These are phyloP conservation scores for Pachycephala philippinensis DNA, from an alignment of 2,113 vertebrate genomes.

Conservation along the genomic window DNA sequence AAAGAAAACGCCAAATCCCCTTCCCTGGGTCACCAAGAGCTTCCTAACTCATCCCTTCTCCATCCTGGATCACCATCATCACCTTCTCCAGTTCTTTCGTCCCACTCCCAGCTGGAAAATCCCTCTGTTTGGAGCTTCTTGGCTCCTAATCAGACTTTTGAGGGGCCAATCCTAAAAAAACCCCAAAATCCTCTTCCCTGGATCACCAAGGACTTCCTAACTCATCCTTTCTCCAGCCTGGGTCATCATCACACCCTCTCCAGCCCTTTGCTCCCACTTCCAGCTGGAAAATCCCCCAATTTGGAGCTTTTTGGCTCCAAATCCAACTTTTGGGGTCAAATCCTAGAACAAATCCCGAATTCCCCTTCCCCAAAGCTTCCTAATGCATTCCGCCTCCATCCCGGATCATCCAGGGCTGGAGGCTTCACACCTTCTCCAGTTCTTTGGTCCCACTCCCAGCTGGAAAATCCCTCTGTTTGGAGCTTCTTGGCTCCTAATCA, in stretches of 20 bases:
- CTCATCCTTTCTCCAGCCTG: rapidly evolving
- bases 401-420: rapidly evolving
- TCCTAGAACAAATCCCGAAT: neutral
- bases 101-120: rapidly evolving
- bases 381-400: rapidly evolving
- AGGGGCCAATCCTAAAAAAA: neutral
- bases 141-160: too few relatives aligned
- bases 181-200: rapidly evolving
- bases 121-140: neutral
- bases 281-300: rapidly evolving
- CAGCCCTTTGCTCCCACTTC: too few relatives aligned
- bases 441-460: rapidly evolving
- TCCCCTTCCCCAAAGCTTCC: too few relatives aligned
- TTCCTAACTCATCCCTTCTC: rapidly evolving
- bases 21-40: too few relatives aligned
- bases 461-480: neutral
- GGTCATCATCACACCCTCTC: too few relatives aligned
- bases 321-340: rapidly evolving
- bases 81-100: too few relatives aligned
- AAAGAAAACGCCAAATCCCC: rapidly evolving
- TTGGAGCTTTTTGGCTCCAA: neutral
- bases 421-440: too few relatives aligned
- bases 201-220: rapidly evolving
- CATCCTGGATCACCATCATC: rapidly evolving
- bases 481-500: too few relatives aligned